A percentile compares a stretch with the other conserved stretches of the same genome.
Conservation (phyloP, 2,888 invertebrate species). For the Orthosia incerta region DNA sequence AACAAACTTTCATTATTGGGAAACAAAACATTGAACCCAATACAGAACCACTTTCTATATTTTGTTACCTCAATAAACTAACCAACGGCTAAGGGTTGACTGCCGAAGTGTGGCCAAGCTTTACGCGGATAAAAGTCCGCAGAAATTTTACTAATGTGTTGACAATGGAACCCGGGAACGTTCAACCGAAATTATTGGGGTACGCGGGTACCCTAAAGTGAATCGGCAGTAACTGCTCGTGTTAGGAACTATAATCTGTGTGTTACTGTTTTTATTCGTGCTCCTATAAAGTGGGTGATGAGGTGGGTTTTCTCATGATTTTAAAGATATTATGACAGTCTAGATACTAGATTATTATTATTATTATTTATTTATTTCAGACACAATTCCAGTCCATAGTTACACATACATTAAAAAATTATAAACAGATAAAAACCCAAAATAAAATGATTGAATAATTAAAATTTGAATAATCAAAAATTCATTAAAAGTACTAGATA, state of each 20-base stretch:
- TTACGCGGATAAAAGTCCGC: conserved; percentile 57
- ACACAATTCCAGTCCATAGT: too few relatives aligned
- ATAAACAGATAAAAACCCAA: too few relatives aligned
- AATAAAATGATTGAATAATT: too few relatives aligned
- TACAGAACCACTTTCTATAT: conserved; percentile 27
- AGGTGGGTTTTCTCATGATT: not conserved
- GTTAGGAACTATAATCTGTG: conserved; percentile 34
- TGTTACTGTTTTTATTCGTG: conserved; percentile 35
- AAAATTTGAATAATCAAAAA: too few relatives aligned
- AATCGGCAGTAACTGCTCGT: conserved; percentile 43
- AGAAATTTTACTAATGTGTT: conserved; percentile 65
- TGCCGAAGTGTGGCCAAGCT: conserved; percentile 32
- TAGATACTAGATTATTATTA: too few relatives aligned
- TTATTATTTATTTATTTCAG: too few relatives aligned
- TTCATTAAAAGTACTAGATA: too few relatives aligned
- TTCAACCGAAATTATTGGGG: conserved; percentile 59
- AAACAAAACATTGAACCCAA: not conserved
- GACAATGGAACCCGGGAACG: conserved; percentile 50
- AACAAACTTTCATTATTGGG: not conserved
- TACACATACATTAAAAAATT: too few relatives aligned
- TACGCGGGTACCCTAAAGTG: conserved; percentile 26
- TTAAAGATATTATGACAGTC: not conserved
- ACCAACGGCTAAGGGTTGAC: conserved; percentile 35
- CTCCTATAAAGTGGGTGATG: conserved; percentile 13
- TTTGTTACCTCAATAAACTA: conserved; percentile 45